These are phyloP conservation scores for Ammodytes marinus DNA, from an alignment of 2,113 vertebrate genomes.

Conservation along the genomic window DNA sequence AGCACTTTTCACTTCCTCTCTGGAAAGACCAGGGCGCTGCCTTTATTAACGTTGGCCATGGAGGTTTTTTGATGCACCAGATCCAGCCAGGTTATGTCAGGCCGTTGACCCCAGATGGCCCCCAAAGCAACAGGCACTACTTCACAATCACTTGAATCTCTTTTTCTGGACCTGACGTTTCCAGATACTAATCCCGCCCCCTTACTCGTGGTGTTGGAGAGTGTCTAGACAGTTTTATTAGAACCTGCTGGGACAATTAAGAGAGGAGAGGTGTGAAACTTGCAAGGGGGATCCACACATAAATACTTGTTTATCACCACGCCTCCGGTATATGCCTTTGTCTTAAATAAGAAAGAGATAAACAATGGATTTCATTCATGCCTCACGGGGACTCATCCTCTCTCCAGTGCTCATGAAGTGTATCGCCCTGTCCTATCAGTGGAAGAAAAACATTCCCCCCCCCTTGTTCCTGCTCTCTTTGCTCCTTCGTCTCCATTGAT, in stretches of 20 bases:
- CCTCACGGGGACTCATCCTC: conserved; percentile 10
- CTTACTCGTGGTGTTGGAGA: background rate
- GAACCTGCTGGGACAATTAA: conserved; percentile 20
- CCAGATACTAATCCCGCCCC: background rate
- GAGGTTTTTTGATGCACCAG: conserved; percentile 36
- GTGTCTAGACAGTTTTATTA: conserved; percentile 20
- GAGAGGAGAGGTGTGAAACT: conserved; percentile 16
- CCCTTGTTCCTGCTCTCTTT: conserved; percentile 4
- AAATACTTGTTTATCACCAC: conserved; percentile 25
- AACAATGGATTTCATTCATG: conserved; percentile 20
- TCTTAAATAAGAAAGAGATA: conserved; percentile 1
- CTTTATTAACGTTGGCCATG: conserved; percentile 41
- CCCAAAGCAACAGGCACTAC: background rate
- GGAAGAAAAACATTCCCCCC: conserved; percentile 28
- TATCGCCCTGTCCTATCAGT: conserved; percentile 28
- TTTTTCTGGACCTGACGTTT: background rate
- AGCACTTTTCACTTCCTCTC: conserved; percentile 47
- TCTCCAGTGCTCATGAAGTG: conserved; percentile 37
- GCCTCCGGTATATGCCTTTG: background rate
- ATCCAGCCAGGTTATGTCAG: conserved; percentile 46
- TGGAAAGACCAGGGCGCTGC: conserved; percentile 46
- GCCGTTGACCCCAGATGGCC: conserved; percentile 32
- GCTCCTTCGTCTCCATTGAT: conserved; percentile 30
- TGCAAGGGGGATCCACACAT: background rate
- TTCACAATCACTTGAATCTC: background rate